These are phyloP conservation scores for Sebastes schlegelii DNA, from an alignment of 2,113 vertebrate genomes.

Conservation along the genomic window DNA sequence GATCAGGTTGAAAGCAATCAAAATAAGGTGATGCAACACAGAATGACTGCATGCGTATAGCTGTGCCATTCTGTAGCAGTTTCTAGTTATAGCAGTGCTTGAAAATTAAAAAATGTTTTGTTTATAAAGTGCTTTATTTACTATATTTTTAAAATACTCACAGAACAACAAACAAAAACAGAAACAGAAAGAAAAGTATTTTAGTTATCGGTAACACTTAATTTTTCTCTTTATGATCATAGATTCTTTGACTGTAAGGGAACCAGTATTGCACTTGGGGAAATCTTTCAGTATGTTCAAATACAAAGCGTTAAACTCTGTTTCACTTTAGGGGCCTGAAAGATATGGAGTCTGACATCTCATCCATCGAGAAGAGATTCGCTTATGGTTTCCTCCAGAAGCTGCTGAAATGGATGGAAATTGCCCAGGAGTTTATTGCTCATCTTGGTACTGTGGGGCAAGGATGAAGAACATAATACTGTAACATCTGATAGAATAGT, in stretches of 20 bases:
- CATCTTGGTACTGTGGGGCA: constrained; percentile 86
- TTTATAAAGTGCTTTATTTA: background rate
- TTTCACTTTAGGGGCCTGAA: constrained; percentile 87
- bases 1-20: background rate
- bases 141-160: background rate
- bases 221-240: background rate
- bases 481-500: background rate
- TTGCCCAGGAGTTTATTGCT: constrained; percentile 95
- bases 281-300: background rate
- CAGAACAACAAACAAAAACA: background rate
- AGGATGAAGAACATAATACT: background rate
- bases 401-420: constrained; percentile 94
- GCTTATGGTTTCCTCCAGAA: constrained; percentile 96
- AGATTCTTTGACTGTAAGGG: background rate
- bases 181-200: background rate
- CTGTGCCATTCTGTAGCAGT: background rate
- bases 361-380: constrained; percentile 95
- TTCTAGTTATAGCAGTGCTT: background rate
- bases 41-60: background rate
- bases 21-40: background rate
- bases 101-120: background rate
- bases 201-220: background rate
- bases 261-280: background rate
- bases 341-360: constrained; percentile 95
- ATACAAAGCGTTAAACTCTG: constrained; percentile 11